These are phyloP conservation scores for Agrenia bidenticulata DNA, from an alignment of 2,888 invertebrate species.

Conservation along the genomic window DNA sequence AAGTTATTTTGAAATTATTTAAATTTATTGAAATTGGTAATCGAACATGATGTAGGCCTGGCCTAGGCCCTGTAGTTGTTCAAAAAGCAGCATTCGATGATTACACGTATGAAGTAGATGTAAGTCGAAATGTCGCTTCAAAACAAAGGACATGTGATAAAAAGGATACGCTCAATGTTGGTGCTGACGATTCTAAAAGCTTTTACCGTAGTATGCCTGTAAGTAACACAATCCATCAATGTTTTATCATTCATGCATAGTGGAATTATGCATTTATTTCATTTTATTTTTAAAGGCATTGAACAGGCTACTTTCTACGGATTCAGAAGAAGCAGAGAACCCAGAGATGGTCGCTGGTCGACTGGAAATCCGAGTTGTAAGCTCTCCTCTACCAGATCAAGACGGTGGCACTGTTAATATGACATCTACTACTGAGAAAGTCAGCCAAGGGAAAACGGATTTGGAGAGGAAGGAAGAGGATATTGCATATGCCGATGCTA, in stretches of 20 bases:
- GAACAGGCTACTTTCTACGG: conserved; percentile 38
- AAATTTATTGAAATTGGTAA: too few relatives aligned
- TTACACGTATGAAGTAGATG: conserved; percentile 75
- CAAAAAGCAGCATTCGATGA: conserved; percentile 87
- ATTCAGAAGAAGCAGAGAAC: conserved; percentile 39
- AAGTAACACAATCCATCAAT: conserved; percentile 24
- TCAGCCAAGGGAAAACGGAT: conserved; percentile 14
- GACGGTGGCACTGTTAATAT: conserved; percentile 10
- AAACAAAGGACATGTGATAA: conserved; percentile 58
- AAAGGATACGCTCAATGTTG: conserved; percentile 46
- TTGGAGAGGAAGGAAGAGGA: conserved; percentile 12
- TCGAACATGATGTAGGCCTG: conserved; percentile 64
- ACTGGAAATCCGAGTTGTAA: conserved; percentile 73
- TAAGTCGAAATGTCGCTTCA: conserved; percentile 74
- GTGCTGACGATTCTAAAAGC: conserved; percentile 38
- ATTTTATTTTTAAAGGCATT: conserved; percentile 31
- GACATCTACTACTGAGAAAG: conserved; percentile 9
- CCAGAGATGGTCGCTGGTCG: conserved; percentile 61
- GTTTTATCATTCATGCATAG: too few relatives aligned
- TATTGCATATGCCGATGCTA: neutral
- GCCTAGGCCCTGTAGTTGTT: conserved; percentile 74
- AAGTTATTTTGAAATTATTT: neutral
- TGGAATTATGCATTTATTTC: too few relatives aligned
- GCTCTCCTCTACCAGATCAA: conserved; percentile 39
- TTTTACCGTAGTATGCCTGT: conserved; percentile 53